Conservation (phyloP, 2,113 vertebrate species). For the Conger conger region DNA sequence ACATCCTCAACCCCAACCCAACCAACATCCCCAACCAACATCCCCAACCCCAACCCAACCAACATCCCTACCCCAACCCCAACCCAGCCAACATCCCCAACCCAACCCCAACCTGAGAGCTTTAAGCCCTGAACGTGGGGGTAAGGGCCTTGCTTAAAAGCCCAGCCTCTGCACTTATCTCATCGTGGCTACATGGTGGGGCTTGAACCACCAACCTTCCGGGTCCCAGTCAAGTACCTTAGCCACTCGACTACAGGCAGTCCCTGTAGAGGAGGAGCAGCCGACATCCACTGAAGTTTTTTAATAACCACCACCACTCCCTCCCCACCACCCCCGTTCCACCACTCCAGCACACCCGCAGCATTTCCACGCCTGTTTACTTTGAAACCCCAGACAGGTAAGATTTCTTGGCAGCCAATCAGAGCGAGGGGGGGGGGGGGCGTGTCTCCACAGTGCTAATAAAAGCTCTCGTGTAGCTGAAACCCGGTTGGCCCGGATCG, state of each 20-base stretch:
- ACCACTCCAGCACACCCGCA: background rate
- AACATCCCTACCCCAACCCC: no score
- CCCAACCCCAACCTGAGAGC: no score
- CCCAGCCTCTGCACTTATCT: no score
- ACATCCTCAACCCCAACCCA: background rate
- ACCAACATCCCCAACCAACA: background rate
- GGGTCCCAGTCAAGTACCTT: no score
- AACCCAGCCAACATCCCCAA: no score
- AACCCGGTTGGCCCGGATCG: background rate
- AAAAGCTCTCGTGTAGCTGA: background rate
- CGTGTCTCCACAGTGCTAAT: conserved; percentile 8
- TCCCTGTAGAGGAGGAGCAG: background rate
- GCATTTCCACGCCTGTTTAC: background rate
- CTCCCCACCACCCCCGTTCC: background rate
- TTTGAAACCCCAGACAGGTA: conserved; percentile 2
- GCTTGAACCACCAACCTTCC: no score
- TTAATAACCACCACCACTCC: background rate
- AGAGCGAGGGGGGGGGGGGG: background rate
- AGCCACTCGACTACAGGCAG: no score
- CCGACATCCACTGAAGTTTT: background rate
- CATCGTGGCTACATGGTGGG: no score
- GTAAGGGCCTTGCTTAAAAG: no score
- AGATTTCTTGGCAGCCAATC: background rate
- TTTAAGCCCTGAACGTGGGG: no score
- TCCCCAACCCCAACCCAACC: no score